phyloP scores from a whole-genome alignment of 2,888 invertebrate species.

The Netelia melanura region DNA sequence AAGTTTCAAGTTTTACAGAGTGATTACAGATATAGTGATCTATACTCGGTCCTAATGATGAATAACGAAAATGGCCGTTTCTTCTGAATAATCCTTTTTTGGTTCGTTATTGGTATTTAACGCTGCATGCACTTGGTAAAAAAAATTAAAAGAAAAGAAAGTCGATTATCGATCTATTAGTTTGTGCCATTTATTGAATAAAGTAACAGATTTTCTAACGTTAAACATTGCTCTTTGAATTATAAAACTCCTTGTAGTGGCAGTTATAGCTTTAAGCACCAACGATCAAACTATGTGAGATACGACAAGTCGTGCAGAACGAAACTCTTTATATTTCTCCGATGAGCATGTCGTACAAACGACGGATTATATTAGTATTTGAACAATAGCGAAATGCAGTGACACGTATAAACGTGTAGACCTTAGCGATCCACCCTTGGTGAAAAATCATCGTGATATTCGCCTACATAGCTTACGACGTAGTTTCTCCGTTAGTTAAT shows the following conservation, averaged over 20 bases:
- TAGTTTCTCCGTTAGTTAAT: too few species aligned
- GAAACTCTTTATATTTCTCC: not conserved
- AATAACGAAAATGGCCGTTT: conserved; percentile 68
- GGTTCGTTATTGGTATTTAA: not conserved
- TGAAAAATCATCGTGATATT: too few species aligned
- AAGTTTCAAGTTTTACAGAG: too few species aligned
- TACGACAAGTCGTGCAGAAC: conserved; percentile 33
- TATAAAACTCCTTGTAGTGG: conserved; percentile 43
- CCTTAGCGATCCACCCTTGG: too few species aligned
- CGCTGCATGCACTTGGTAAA: not conserved
- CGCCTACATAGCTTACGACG: too few species aligned
- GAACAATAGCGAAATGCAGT: not conserved
- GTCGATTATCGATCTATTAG: conserved; percentile 27
- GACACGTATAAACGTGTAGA: not conserved
- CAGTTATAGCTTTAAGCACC: conserved; percentile 60
- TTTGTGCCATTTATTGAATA: conserved; percentile 68
- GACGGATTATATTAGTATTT: not conserved
- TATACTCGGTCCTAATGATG: conserved; percentile 42
- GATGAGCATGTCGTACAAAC: not conserved
- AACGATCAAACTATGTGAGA: conserved; percentile 40
- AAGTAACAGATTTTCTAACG: conserved; percentile 57
- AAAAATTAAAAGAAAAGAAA: conserved; percentile 30
- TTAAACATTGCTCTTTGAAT: conserved; percentile 58
- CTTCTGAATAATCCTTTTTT: conserved; percentile 15
- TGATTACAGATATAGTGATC: too few species aligned